A percentile compares a stretch with the other conserved stretches of the same genome.
Conservation (phyloP, 2,888 invertebrate species). For the Nineta flava region DNA sequence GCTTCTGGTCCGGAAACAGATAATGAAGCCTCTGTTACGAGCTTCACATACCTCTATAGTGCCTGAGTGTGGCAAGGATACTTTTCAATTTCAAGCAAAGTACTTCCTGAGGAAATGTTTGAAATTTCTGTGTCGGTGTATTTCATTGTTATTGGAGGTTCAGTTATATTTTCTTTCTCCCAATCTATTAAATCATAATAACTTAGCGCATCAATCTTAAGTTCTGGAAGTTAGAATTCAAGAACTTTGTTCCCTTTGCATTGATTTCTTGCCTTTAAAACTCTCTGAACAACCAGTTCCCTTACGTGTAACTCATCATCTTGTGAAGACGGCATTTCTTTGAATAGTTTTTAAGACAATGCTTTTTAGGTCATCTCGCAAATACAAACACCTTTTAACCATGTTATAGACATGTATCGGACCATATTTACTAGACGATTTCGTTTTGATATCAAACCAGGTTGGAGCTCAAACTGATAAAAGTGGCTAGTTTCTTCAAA, state of each 20-base stretch:
- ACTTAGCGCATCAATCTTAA: conserved; percentile 4
- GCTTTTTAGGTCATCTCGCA: neutral
- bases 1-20: conserved; percentile 6
- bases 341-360: conserved; percentile 8
- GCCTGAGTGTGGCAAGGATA: conserved; percentile 11
- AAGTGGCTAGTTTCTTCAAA: conserved; percentile 10
- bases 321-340: conserved; percentile 10
- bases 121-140: conserved; percentile 7
- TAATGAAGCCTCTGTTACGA: conserved; percentile 12
- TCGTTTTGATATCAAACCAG: conserved; percentile 15
- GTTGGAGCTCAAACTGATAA: conserved; percentile 14
- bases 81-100: conserved; percentile 5
- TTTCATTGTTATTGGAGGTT: conserved; percentile 7
- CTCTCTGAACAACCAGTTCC: conserved; percentile 4
- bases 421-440: conserved; percentile 16
- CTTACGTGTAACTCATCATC: conserved; percentile 6
- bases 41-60: conserved; percentile 11
- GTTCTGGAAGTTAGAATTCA: conserved; percentile 6
- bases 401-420: conserved; percentile 13
- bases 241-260: conserved; percentile 6
- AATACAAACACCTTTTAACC: conserved; percentile 6
- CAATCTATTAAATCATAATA: conserved; percentile 8
- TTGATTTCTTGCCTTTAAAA: conserved; percentile 7
- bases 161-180: conserved; percentile 6
- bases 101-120: conserved; percentile 5